Conservation (phyloP, 2,888 invertebrate genomes). For the Drosophila pegasa region DNA sequence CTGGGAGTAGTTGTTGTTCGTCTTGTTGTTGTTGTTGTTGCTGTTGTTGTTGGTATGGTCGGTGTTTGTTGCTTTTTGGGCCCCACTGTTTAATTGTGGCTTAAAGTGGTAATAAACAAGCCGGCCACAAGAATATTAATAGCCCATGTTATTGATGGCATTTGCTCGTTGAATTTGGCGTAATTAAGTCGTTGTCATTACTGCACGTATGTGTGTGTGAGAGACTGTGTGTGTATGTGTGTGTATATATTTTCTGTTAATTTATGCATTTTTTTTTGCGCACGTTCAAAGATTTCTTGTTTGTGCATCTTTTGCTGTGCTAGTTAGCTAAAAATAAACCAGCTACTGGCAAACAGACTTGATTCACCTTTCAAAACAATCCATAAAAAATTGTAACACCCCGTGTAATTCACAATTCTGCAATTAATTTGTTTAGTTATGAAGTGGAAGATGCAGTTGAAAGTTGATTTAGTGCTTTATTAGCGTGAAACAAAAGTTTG, state of each 20-base stretch:
- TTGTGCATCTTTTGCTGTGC: constrained; percentile 8
- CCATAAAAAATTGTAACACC: not conserved
- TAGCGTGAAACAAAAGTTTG: no score
- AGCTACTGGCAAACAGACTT: constrained; percentile 7
- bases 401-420: not conserved
- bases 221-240: not conserved
- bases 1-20: constrained; percentile 29
- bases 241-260: constrained; percentile 35
- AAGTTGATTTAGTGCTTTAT: no score
- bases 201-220: constrained; percentile 18
- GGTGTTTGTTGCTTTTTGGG: constrained; percentile 54
- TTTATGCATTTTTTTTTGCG: constrained; percentile 57
- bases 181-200: constrained; percentile 81
- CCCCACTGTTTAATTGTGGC: constrained; percentile 75
- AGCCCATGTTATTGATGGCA: constrained; percentile 82
- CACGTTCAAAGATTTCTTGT: constrained; percentile 26
- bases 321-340: constrained; percentile 25
- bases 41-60: constrained; percentile 29
- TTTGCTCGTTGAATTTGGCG: constrained; percentile 82
- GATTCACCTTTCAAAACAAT: constrained; percentile 7
- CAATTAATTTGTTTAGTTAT: not conserved
- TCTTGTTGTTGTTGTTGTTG: constrained; percentile 19
- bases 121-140: constrained; percentile 78
- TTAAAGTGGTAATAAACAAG: constrained; percentile 78
- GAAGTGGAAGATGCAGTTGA: not conserved